phyloP scores from a whole-genome alignment of 92 coral and sea anemone genomes.

The Porites divaricata region DNA sequence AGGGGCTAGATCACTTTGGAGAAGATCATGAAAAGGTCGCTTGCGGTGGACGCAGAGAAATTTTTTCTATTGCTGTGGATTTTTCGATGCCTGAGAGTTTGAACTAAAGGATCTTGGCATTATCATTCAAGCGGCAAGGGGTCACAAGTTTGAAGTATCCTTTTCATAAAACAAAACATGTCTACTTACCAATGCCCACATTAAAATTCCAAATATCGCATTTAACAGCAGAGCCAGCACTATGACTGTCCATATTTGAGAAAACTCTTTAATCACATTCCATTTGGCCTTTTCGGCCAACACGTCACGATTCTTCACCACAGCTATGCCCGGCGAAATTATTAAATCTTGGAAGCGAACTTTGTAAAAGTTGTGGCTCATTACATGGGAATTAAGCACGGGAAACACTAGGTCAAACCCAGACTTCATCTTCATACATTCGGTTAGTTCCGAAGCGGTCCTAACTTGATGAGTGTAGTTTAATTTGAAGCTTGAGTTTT shows the following conservation, averaged over 20 bases:
- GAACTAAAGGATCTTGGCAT: not conserved
- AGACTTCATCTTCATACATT: not conserved
- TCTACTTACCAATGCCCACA: slow-evolving; percentile 35
- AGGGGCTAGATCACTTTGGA: no score
- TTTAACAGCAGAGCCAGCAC: slow-evolving; percentile 25
- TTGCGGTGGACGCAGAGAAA: no score
- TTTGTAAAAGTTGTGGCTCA: not conserved
- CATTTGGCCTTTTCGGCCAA: slow-evolving; percentile 6
- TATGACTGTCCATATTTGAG: slow-evolving; percentile 48
- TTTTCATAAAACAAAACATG: not conserved
- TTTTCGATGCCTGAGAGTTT: no score
- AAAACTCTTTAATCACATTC: slow-evolving; percentile 36
- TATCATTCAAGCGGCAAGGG: not conserved
- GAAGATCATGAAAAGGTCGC: no score
- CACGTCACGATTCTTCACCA: not conserved
- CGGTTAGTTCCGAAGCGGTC: slow-evolving; percentile 8
- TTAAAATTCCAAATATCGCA: slow-evolving; percentile 31
- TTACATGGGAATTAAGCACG: not conserved
- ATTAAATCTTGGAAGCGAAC: not conserved
- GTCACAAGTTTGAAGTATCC: not conserved
- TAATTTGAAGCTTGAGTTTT: not conserved
- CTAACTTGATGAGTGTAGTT: slow-evolving; percentile 6
- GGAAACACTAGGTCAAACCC: slow-evolving; percentile 18
- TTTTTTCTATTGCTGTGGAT: no score
- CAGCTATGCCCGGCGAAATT: slow-evolving; percentile 26